Evolutionary conservation across 2,113 vertebrate genomes (phyloP), one percentile per base, ranked within the genome.

Genomic region (Glaucomys volans): DNA sequence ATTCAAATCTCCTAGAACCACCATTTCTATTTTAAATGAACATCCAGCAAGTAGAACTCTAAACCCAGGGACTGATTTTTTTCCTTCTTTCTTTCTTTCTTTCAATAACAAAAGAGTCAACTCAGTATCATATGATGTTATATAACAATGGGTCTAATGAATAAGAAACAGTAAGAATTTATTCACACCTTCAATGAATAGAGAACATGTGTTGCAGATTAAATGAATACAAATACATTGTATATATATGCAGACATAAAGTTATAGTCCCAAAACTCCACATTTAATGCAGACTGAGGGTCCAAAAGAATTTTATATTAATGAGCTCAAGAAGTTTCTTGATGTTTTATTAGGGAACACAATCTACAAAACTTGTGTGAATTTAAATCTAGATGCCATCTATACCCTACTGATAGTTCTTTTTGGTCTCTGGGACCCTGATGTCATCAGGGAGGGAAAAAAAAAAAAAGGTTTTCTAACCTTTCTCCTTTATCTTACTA

Each of bases 371-470:
- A 85, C 26, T 69, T 77, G 7, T 59, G 1, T 77, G 69, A 44
- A 35, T 95, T 44, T 83, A 67, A 69, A 85, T 52, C 71, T 72
- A 64, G 91, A 64, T 52, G 28, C 52, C 12, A 24, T 35, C 32
- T 75, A 20, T 47, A 67, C 17, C 54, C 76, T 42, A 66, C 26
- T 8, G 14, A 79, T 20, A 85, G 35, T 62, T 71, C 30, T 16
- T 28, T n/a, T 66, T 66, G 40, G 18, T 66, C 28, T 42, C 72
- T 86, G 44, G 44, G 87, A 86, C 32, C 26, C 37, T 64, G 24
- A 80, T 80, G 54, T 74, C 74, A 90, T 74, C 28, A 66, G 24
- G 90, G 90, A 40, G 90, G 90, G 35, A 32, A 18, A 80, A 90
- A 74, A 66, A 94, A 47, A 26, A 26, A 80, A 93, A 80, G 66